phyloP scores from a whole-genome alignment of 1,140 invertebrate species.

The Euura lappo region DNA sequence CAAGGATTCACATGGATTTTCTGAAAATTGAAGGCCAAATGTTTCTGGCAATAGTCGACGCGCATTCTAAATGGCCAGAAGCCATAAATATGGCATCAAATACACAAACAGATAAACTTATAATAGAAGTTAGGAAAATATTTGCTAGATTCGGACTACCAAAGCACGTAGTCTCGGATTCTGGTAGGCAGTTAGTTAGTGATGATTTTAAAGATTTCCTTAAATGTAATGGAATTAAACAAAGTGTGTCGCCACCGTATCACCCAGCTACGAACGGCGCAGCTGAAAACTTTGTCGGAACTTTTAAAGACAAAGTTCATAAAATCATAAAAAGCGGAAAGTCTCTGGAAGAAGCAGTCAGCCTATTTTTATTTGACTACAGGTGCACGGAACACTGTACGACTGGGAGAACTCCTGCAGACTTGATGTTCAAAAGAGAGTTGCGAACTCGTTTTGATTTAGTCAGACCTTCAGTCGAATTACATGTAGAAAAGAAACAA shows the following conservation, averaged over 20 bases:
- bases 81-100: conserved; percentile 10
- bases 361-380: conserved; percentile 24
- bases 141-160: conserved; percentile 30
- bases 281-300: conserved; percentile 43
- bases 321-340: conserved; percentile 31
- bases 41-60: conserved; percentile 40
- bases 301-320: conserved; percentile 41
- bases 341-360: conserved; percentile 16
- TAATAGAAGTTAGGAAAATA: conserved; percentile 22
- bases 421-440: conserved; percentile 17
- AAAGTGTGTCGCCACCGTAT: conserved; percentile 39
- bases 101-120: conserved; percentile 19
- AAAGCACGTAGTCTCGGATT: conserved; percentile 29
- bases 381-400: no score
- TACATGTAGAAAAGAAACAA: conserved; percentile 9
- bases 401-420: conserved; percentile 20
- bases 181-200: conserved; percentile 30
- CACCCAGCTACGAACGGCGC: conserved; percentile 47
- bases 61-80: conserved; percentile 40
- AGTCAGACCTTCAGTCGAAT: background rate
- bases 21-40: conserved; percentile 32
- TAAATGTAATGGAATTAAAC: conserved; percentile 34
- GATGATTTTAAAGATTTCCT: conserved; percentile 35
- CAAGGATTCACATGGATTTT: conserved; percentile 47
- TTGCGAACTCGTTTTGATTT: conserved; percentile 24